Base-by-base conservation (phyloP, 2,113 vertebrate genomes). In the Aptenodytes forsteri region DNA sequence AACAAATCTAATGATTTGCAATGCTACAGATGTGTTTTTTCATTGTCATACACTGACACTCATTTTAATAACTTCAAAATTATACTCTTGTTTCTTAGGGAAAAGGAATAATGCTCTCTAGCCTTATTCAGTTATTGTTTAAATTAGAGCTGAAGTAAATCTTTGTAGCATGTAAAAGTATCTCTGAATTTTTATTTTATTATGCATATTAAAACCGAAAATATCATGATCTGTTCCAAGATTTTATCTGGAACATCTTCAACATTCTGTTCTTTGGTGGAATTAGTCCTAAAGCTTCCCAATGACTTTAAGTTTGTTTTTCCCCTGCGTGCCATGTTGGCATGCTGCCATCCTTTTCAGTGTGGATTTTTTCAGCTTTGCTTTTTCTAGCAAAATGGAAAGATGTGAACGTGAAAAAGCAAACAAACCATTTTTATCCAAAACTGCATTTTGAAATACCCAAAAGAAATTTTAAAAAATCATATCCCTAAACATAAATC, bases 161-260 rank as follows among this genome's bases (percentile, higher is more conserved):
- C 83, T 90, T 56, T 66, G 79, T 6, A 77, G 86, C 62, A 8
- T 34, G 32, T 44, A 86, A 80, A 92, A 83, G 72, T 62, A 93
- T 77, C 44, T 46, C 80, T 73, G 16, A 65, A 80, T 93, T 88
- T 96, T 89, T 80, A 93, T 93, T 93, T 92, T 90, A 96, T 89
- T 92, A 83, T 2, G 0, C 17, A n/a, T 75, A 96, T 95, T 96
- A 92, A 96, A 93, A 94, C 87, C 55, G 72, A 92, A 96, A 95
- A 95, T 77, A 96, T 62, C 71, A n/a, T 46, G 22, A 70, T 83
- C 64, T 14, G 67, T 84, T 95, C 91, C 95, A 96, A 90, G 76
- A 95, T 95, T 93, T 89, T 90, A 92, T 96, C 76, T 96, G 94
- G 83, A 96, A 87, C n/a, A 42, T 55, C 75, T 88, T 97, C 95